Evolutionary conservation across 2,113 vertebrate species (phyloP).

Genomic region (Callopanchax toddi): DNA sequence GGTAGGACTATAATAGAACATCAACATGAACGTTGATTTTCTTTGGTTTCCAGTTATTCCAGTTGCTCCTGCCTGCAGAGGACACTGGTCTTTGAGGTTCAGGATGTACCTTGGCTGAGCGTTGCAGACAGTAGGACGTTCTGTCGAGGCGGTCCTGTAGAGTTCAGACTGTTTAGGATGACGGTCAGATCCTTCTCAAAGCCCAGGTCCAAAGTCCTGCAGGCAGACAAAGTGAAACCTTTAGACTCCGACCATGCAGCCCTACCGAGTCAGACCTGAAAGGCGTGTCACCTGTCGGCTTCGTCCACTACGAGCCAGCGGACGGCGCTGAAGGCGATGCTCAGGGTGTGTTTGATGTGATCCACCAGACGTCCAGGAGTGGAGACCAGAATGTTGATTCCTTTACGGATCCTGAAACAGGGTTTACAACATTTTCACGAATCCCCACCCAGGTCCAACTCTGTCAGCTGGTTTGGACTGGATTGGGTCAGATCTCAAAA

Average conservation of each 20-base stretch:
- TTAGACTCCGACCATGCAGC: no score
- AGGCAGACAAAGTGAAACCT: not conserved
- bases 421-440: not conserved
- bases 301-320: conserved; percentile 94
- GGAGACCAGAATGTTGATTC: conserved; percentile 94
- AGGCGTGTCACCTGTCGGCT: conserved; percentile 88
- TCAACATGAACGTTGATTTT: no score
- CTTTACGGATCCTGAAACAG: conserved; percentile 87
- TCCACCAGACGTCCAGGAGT: conserved; percentile 96
- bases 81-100: no score
- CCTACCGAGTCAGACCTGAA: no score
- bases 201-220: conserved; percentile 92
- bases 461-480: not conserved
- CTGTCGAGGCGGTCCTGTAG: conserved; percentile 79
- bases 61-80: no score
- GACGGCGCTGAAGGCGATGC: conserved; percentile 84
- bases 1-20: no score
- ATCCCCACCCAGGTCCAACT: not conserved
- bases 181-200: conserved; percentile 92
- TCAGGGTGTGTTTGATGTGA: conserved; percentile 92
- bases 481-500: not conserved
- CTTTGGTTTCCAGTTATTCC: no score
- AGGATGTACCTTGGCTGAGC: conserved; percentile 85
- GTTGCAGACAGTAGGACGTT: conserved; percentile 94
- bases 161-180: conserved; percentile 90